Evolutionary conservation across 2,797 vertebrate species (phyloP), one percentile per base, ranked within the genome.

Genomic region (Dallia pectoralis): DNA sequence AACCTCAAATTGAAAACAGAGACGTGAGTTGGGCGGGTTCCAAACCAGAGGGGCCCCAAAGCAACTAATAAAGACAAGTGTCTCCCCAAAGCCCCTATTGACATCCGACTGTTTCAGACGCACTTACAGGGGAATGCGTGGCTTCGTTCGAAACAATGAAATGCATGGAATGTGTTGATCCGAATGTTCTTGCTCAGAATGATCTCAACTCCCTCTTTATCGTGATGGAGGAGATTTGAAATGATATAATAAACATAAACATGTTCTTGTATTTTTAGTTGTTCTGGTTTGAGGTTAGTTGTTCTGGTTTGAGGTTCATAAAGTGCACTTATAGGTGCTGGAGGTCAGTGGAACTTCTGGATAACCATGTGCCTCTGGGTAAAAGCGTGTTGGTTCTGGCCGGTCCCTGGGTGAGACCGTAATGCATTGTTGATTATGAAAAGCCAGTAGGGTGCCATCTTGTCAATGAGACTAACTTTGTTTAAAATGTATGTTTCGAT

Each of bases 101-200:
- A 88, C 80, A 79, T 27, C 53, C 53, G 12, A 25, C 22, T 87
- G 83, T 76, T 88, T 90, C 81, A 80, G 82, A 73, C 83, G 61
- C 75, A 81, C 66, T 86, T 68, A 74, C 77, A 82, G 74, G 74
- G 86, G 85, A 90, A 89, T 86, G 84, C 76, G 86, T 73, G 87
- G 84, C 84, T 81, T 75, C 71, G 80, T 80, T 71, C 32, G 76
- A 76, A 71, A 79, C 72, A 78, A 77, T 67, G 80, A 83, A 87
- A 87, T 29, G 71, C 74, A 74, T 73, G 84, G 85, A 87, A 90
- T 88, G 82, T 78, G 77, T 81, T 79, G 59, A 74, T 73, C 66
- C 74, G 75, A 73, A 79, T 68, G 73, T 72, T 16, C n/a, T 62
- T 74, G 74, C 66, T n/a, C 22, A 0, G 6, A 15, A 33, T 40